Percentiles rank a stretch among this genome's conserved stretches.
Evolutionary conservation across 2,797 vertebrate species (phyloP).

Genomic region (Rhyacichthys aspro): DNA sequence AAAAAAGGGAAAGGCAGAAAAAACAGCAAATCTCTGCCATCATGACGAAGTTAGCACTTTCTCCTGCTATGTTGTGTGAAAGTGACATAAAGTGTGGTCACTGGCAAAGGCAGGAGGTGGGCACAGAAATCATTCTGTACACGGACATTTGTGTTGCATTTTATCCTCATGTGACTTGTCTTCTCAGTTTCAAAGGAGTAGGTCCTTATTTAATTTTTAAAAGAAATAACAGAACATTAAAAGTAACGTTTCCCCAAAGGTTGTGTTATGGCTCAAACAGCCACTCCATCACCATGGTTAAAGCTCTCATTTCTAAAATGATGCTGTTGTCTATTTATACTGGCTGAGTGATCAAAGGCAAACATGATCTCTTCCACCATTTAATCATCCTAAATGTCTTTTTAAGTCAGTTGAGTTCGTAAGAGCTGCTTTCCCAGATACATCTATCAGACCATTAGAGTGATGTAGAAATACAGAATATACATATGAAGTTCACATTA

Average conservation of each 20-base stretch:
- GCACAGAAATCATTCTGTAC: slow-evolving; percentile 64
- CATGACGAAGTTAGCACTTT: slow-evolving; percentile 52
- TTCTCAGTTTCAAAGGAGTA: slow-evolving; percentile 61
- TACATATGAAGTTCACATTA: too few relatives aligned
- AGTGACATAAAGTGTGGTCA: slow-evolving; percentile 64
- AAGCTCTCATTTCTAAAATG: slow-evolving; percentile 54
- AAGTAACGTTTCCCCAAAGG: slow-evolving; percentile 43
- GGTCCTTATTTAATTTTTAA: slow-evolving; percentile 66
- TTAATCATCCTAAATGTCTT: slow-evolving; percentile 61
- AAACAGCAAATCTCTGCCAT: slow-evolving; percentile 41
- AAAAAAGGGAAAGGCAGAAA: slow-evolving; percentile 42
- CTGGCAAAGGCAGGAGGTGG: slow-evolving; percentile 51
- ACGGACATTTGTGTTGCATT: slow-evolving; percentile 73
- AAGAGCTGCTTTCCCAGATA: slow-evolving; percentile 46
- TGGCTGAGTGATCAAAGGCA: slow-evolving; percentile 52
- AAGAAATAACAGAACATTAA: slow-evolving; percentile 49
- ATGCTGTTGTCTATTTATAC: slow-evolving; percentile 66
- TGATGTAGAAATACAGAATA: neutral
- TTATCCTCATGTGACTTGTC: slow-evolving; percentile 46
- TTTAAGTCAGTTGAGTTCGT: slow-evolving; percentile 15
- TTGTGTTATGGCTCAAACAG: slow-evolving; percentile 65
- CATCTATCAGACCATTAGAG: slow-evolving; percentile 30
- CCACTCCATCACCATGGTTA: slow-evolving; percentile 57
- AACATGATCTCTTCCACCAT: slow-evolving; percentile 51
- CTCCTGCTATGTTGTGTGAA: slow-evolving; percentile 38